Percentiles rank a stretch among this genome's conserved stretches.
Conservation (phyloP, 2,888 invertebrate genomes). For the Cataglyphis livida region DNA sequence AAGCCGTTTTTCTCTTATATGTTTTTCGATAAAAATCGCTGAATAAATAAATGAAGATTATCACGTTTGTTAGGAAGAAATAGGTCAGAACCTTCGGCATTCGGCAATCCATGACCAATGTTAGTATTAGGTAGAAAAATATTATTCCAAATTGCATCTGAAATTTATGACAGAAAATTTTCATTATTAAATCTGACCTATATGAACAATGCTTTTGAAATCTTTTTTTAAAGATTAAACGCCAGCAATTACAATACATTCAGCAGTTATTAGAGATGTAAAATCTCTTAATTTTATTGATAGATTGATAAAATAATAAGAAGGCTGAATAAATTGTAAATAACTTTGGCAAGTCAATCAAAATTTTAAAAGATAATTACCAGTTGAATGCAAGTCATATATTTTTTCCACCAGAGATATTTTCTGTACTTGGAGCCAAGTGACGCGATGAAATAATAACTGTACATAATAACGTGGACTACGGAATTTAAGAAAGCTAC, state of each 20-base stretch:
- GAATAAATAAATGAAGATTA: constrained; percentile 88
- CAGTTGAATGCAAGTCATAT: constrained; percentile 93
- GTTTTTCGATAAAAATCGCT: constrained; percentile 88
- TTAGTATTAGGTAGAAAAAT: constrained; percentile 88
- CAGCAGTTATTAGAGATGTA: neutral
- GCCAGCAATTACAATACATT: neutral
- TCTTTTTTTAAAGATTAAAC: neutral
- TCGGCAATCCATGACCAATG: constrained; percentile 87
- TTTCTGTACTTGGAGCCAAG: constrained; percentile 91
- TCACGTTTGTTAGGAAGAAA: constrained; percentile 87
- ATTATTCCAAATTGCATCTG: constrained; percentile 90
- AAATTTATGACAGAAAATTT: neutral
- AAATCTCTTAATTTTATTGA: neutral
- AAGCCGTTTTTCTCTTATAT: constrained; percentile 85
- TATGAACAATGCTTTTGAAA: neutral
- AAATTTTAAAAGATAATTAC: constrained; percentile 85
- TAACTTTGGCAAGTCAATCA: neutral
- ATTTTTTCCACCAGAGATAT: constrained; percentile 94
- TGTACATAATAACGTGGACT: constrained; percentile 94
- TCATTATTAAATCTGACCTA: neutral
- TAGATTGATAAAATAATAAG: neutral
- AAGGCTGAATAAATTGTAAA: neutral
- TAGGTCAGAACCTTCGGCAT: constrained; percentile 87
- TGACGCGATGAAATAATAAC: constrained; percentile 92
- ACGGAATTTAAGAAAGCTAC: constrained; percentile 91